Percentiles rank a stretch among this genome's conserved stretches.
phyloP scores from a whole-genome alignment of 2,113 vertebrate species.

The Barbus barbus region DNA sequence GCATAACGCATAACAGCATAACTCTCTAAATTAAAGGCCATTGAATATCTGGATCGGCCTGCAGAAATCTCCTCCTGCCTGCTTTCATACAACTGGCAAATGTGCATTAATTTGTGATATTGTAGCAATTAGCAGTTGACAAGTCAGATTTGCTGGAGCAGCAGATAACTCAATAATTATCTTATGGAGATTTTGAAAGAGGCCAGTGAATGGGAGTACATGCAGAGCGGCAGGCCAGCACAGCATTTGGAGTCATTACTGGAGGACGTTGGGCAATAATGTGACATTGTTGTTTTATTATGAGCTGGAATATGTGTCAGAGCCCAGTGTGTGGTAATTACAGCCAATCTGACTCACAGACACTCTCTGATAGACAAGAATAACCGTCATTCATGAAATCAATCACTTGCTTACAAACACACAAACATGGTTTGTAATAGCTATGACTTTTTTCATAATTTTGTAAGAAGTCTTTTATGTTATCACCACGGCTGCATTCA shows the following conservation, averaged over 20 bases:
- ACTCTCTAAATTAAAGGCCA: background rate
- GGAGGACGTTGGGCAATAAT: constrained; percentile 62
- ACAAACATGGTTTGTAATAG: background rate
- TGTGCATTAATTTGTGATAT: constrained; percentile 61
- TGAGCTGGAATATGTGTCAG: constrained; percentile 50
- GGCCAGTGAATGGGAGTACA: constrained; percentile 28
- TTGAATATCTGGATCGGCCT: constrained; percentile 2
- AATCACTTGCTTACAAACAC: background rate
- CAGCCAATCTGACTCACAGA: background rate
- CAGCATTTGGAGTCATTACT: constrained; percentile 57
- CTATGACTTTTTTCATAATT: background rate
- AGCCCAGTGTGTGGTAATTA: constrained; percentile 11
- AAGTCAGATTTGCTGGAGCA: constrained; percentile 61
- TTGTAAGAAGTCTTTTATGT: background rate
- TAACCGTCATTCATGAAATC: background rate
- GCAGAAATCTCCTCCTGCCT: constrained; percentile 10
- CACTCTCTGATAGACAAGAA: constrained; percentile 9
- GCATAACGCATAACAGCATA: too few relatives aligned
- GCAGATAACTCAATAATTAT: constrained; percentile 67
- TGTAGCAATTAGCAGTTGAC: constrained; percentile 63
- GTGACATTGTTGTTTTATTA: constrained; percentile 70
- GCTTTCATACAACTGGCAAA: background rate
- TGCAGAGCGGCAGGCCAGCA: constrained; percentile 34
- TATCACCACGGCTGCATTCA: background rate
- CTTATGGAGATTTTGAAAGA: constrained; percentile 56